These are phyloP conservation scores for Callosobruchus maculatus DNA, from an alignment of 2,888 invertebrate genomes.

Conservation along the genomic window DNA sequence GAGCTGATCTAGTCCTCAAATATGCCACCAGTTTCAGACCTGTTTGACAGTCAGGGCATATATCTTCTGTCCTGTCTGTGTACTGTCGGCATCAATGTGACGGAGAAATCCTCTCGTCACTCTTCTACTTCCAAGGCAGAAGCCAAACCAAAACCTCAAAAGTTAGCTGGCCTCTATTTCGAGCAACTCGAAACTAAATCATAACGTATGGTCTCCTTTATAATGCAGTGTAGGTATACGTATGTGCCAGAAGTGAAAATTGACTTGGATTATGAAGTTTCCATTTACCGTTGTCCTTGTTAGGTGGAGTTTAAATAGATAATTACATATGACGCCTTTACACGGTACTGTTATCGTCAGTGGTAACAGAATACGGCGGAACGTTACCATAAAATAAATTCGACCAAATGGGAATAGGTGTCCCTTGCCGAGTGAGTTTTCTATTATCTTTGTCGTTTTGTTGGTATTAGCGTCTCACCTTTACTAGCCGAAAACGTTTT, in stretches of 20 bases:
- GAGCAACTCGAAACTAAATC: not conserved
- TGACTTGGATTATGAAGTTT: not conserved
- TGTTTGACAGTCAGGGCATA: too few species aligned
- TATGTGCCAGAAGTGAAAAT: not conserved
- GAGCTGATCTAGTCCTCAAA: too few species aligned
- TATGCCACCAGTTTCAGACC: too few species aligned
- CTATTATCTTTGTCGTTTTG: not conserved
- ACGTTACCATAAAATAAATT: not conserved
- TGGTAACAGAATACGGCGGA: not conserved
- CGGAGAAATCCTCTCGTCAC: too few species aligned
- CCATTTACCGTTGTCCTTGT: not conserved
- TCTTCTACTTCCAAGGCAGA: too few species aligned
- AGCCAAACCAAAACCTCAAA: too few species aligned
- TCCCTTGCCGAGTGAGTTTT: not conserved
- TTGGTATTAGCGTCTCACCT: not conserved
- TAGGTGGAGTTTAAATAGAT: not conserved
- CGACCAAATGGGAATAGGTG: not conserved
- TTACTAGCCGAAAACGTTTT: not conserved
- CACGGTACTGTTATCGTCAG: not conserved
- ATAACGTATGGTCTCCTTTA: not conserved
- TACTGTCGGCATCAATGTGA: too few species aligned
- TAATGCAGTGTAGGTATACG: not conserved
- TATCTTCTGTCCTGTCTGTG: too few species aligned
- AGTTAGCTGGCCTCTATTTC: too few species aligned
- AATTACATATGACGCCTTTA: not conserved